These are phyloP conservation scores for Melanostoma mellinum DNA, from an alignment of 2,888 invertebrate genomes.

Conservation along the genomic window DNA sequence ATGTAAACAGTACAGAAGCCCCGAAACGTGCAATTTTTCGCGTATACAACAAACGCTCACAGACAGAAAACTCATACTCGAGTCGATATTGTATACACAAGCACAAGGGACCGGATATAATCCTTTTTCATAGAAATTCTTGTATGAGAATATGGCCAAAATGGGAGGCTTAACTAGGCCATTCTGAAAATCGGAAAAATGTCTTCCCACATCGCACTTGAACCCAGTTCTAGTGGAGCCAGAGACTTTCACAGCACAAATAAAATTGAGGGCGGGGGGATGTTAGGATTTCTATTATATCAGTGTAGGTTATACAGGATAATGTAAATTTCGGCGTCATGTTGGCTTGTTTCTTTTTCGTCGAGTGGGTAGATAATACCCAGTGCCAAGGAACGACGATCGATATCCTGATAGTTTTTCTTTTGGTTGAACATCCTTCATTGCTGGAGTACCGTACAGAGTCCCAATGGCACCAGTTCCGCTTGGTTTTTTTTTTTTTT, in stretches of 20 bases:
- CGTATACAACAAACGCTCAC: neutral
- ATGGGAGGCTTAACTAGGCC: slow-evolving; percentile 53
- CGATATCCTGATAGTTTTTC: slow-evolving; percentile 66
- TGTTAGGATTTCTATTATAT: slow-evolving; percentile 38
- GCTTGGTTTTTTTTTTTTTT: slow-evolving; percentile 21
- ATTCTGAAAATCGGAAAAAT: slow-evolving; percentile 56
- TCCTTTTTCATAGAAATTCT: slow-evolving; percentile 42
- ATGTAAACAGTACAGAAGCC: slow-evolving; percentile 26
- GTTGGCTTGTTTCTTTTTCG: slow-evolving; percentile 18
- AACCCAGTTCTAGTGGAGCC: slow-evolving; percentile 37
- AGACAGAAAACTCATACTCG: neutral
- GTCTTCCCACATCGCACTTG: slow-evolving; percentile 63
- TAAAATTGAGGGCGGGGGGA: neutral
- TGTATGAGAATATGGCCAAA: slow-evolving; percentile 5
- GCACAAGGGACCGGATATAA: slow-evolving; percentile 55
- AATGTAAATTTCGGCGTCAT: slow-evolving; percentile 66
- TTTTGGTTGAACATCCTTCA: slow-evolving; percentile 56
- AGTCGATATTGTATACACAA: slow-evolving; percentile 7
- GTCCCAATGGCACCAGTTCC: slow-evolving; percentile 69
- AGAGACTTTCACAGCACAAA: neutral
- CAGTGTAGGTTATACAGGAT: slow-evolving; percentile 47
- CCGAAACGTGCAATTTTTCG: slow-evolving; percentile 11
- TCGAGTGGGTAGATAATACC: slow-evolving; percentile 36
- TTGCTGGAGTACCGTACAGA: slow-evolving; percentile 53
- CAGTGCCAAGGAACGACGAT: slow-evolving; percentile 49